phyloP scores from a whole-genome alignment of 2,113 vertebrate genomes.

The Tylochromis polylepis region DNA sequence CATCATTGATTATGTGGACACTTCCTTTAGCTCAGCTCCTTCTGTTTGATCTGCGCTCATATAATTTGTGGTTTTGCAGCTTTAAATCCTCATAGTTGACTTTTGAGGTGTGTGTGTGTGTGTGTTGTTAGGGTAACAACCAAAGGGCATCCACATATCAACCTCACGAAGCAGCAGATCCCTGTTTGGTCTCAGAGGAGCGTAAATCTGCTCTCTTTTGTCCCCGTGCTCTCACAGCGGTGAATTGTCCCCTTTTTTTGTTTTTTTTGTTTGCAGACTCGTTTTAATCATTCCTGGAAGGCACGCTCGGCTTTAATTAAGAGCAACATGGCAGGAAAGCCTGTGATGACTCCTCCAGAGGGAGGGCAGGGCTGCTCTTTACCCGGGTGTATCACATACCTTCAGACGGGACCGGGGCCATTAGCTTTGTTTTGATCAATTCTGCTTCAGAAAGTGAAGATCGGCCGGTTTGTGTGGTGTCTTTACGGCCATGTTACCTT shows the following conservation, averaged over 20 bases:
- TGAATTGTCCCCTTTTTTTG: background rate
- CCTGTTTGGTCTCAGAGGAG: conserved; percentile 18
- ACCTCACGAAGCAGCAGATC: conserved; percentile 5
- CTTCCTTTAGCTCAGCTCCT: background rate
- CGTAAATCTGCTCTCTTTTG: conserved; percentile 29
- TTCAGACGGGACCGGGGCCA: background rate
- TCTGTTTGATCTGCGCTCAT: background rate
- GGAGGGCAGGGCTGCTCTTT: background rate
- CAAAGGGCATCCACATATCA: conserved; percentile 40
- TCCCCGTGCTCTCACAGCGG: background rate
- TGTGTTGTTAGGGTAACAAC: background rate
- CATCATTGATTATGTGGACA: background rate
- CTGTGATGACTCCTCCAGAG: conserved; percentile 27
- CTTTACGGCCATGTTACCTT: background rate
- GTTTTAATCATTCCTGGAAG: conserved; percentile 46
- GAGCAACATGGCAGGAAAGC: conserved; percentile 27
- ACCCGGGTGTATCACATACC: background rate
- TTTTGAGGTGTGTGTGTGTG: background rate
- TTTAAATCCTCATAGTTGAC: background rate
- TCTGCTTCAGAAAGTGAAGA: background rate
- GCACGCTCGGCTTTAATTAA: conserved; percentile 49
- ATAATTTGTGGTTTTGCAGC: background rate
- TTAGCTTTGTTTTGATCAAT: background rate
- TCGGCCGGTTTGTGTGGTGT: background rate
- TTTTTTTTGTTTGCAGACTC: conserved; percentile 40